These are phyloP conservation scores for Lonchura striata DNA, from an alignment of 2,113 vertebrate species.

Conservation along the genomic window DNA sequence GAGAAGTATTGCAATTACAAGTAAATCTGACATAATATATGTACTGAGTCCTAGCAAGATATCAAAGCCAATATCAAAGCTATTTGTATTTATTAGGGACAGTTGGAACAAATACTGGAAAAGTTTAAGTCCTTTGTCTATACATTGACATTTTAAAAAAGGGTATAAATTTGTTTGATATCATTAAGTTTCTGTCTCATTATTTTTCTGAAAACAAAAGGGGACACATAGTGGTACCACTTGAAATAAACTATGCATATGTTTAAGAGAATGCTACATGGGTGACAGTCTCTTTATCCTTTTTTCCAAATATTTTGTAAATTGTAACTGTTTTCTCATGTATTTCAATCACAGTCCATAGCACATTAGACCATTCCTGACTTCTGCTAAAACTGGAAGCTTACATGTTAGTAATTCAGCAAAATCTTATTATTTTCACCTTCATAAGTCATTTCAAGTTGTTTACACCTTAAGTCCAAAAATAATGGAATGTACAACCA, in stretches of 20 bases:
- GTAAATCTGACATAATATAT: neutral
- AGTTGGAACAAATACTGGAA: neutral
- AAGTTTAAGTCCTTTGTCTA: neutral
- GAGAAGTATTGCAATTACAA: neutral
- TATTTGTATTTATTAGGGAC: neutral
- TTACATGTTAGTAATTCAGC: neutral
- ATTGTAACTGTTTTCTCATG: neutral
- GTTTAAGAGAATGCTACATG: neutral
- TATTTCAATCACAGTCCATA: neutral
- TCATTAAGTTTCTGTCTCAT: neutral
- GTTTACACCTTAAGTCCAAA: neutral
- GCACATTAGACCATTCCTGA: neutral
- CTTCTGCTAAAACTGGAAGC: neutral
- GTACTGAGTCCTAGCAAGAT: neutral
- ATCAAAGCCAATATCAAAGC: neutral
- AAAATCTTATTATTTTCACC: neutral
- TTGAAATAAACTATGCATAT: neutral
- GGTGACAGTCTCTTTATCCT: fast-evolving
- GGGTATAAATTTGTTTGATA: neutral
- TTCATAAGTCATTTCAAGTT: neutral
- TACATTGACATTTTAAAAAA: neutral
- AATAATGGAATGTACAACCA: neutral
- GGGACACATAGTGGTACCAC: neutral
- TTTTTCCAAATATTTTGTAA: neutral
- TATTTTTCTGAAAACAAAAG: neutral